A percentile compares a stretch with the other conserved stretches of the same genome.
These are phyloP conservation scores for Otis tarda DNA, from an alignment of 2,113 vertebrate genomes.

Conservation along the genomic window DNA sequence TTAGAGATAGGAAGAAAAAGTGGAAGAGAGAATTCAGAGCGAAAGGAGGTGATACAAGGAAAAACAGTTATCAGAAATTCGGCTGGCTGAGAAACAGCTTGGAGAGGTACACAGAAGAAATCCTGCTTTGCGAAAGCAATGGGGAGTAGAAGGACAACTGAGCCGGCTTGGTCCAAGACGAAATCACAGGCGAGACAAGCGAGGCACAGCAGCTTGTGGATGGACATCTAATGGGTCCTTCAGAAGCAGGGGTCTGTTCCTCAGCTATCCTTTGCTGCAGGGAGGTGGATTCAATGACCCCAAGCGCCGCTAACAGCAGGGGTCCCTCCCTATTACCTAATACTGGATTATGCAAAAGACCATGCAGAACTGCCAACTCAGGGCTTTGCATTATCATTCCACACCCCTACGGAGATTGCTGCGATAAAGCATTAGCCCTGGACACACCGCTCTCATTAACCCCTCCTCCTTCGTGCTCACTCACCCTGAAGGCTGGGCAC, in stretches of 20 bases:
- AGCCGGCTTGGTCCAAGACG: background rate
- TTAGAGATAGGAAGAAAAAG: background rate
- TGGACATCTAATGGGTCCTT: background rate
- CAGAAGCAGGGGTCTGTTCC: background rate
- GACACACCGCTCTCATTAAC: background rate
- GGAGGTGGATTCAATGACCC: background rate
- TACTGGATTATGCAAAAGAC: constrained; percentile 26
- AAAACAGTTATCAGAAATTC: background rate
- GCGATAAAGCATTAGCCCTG: background rate
- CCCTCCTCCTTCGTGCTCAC: background rate
- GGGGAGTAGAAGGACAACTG: background rate
- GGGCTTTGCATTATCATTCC: constrained; percentile 31
- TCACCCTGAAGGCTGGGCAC: background rate
- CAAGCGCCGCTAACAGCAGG: background rate
- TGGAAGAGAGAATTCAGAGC: background rate
- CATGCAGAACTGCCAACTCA: constrained; percentile 19
- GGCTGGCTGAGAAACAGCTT: background rate
- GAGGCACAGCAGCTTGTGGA: background rate
- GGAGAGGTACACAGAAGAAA: background rate
- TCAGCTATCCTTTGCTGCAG: background rate
- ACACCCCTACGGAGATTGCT: background rate
- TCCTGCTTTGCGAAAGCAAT: background rate
- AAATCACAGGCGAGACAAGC: background rate
- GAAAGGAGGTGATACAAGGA: background rate
- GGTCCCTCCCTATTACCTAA: constrained; percentile 9